A percentile compares a stretch with the other conserved stretches of the same genome.
These are phyloP conservation scores for Halocynthia aurantium DNA, from an alignment of 23 tunicate genomes.

Conservation along the genomic window DNA sequence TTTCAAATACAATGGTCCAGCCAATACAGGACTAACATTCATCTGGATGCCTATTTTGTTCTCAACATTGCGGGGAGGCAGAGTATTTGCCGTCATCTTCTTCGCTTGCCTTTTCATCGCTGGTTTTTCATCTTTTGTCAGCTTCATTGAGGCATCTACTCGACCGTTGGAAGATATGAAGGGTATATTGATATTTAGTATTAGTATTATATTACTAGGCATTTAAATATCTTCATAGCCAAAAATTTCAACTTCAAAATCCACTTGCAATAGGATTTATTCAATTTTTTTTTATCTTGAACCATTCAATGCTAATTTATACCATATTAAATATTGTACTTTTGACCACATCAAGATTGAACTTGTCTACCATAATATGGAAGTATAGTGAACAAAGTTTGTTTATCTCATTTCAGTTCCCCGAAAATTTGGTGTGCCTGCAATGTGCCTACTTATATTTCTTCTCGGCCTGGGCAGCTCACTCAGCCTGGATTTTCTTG, in stretches of 20 bases:
- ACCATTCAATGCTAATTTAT: too few species aligned
- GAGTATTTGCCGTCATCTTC: conserved; percentile 55
- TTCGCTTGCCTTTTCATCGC: conserved; percentile 67
- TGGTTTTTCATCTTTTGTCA: conserved; percentile 69
- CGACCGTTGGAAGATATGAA: conserved; percentile 74
- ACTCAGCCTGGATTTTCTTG: conserved; percentile 56
- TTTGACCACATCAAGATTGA: too few species aligned
- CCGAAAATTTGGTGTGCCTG: conserved; percentile 65
- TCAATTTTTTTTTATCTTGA: too few species aligned
- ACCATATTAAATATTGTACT: too few species aligned
- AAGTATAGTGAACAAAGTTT: too few species aligned
- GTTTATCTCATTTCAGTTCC: conserved; percentile 20
- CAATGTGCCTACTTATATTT: conserved; percentile 41
- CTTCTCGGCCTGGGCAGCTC: conserved; percentile 75
- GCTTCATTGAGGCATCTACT: conserved; percentile 54
- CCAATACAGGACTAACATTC: conserved; percentile 84
- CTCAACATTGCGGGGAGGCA: conserved; percentile 38
- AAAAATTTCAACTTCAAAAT: too few species aligned
- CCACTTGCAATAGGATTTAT: too few species aligned
- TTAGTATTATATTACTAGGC: too few species aligned
- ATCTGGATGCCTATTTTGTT: conserved; percentile 76
- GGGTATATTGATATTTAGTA: not conserved
- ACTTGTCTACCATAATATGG: too few species aligned
- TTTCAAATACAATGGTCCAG: conserved; percentile 75
- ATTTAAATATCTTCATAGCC: too few species aligned